A percentile compares a stretch with the other conserved stretches of the same genome.
Conservation (phyloP, 2,113 vertebrate species). For the Lutjanus erythropterus region DNA sequence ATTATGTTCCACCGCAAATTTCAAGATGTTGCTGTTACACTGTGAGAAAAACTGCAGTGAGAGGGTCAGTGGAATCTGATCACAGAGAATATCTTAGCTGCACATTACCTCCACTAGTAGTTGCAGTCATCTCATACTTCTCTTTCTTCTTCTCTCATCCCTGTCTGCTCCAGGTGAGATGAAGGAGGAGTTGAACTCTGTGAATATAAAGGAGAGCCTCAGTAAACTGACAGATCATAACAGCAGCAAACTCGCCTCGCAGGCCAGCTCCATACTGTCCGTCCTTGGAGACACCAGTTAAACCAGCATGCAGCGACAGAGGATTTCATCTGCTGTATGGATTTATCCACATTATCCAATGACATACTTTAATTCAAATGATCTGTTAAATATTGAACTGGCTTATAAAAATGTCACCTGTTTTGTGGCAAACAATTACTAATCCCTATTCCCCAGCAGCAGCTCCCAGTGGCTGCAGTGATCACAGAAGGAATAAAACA, state of each 20-base stretch:
- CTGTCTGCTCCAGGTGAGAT: constrained; percentile 76
- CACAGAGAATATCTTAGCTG: not conserved
- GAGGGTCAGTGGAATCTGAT: not conserved
- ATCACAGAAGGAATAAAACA: not conserved
- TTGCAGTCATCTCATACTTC: not conserved
- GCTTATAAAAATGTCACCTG: not conserved
- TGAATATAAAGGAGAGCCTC: constrained; percentile 87
- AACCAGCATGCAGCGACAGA: constrained; percentile 5
- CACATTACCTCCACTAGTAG: not conserved
- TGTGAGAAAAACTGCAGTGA: not conserved
- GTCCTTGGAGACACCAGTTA: constrained; percentile 76
- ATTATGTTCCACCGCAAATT: not conserved
- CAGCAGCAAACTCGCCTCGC: constrained; percentile 84
- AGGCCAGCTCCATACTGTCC: constrained; percentile 84
- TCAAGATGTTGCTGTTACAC: not conserved
- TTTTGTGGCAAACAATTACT: constrained; percentile 10
- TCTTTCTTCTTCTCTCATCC: constrained; percentile 9
- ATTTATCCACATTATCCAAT: constrained; percentile 11
- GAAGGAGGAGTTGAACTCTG: constrained; percentile 86
- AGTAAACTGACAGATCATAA: constrained; percentile 82
- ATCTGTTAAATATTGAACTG: constrained; percentile 10
- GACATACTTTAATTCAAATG: not conserved
- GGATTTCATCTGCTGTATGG: not conserved
- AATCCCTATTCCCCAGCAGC: not conserved
- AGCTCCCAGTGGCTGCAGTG: not conserved